Conservation (phyloP, 2,113 vertebrate species). For the cattle (Bos taurus) region DNA sequence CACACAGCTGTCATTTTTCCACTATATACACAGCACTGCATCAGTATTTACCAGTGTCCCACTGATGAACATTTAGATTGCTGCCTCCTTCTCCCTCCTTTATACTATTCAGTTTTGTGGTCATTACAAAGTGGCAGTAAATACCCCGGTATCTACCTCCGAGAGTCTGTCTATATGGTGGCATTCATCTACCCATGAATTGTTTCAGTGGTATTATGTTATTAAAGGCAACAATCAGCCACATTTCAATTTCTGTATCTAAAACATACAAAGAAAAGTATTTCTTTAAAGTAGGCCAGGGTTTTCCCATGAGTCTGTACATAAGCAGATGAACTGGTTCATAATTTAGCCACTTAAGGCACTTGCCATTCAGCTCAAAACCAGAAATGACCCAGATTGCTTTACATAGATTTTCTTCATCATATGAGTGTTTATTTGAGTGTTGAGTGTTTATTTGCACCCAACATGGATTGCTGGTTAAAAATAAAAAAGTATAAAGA, state of each 20-base stretch:
- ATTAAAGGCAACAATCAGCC: not conserved
- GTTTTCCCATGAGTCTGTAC: not conserved
- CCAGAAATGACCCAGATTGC: not conserved
- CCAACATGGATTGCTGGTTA: not conserved
- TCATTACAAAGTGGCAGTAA: not conserved
- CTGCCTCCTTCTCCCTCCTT: not conserved
- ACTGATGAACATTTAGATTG: not conserved
- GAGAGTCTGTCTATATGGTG: not conserved
- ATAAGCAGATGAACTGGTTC: not conserved
- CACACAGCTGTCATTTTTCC: not conserved
- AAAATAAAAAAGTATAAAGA: not conserved
- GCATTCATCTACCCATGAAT: not conserved
- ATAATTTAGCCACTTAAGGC: not conserved
- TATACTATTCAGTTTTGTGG: not conserved
- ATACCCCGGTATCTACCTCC: not conserved
- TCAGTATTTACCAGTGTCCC: not conserved
- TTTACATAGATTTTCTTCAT: not conserved
- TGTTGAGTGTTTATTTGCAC: not conserved
- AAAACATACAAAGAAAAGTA: not conserved
- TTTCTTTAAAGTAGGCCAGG: not conserved
- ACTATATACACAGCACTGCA: not conserved
- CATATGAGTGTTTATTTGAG: too few relatives aligned
- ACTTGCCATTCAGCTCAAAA: not conserved
- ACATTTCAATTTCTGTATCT: not conserved
- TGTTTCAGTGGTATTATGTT: not conserved